These are phyloP conservation scores for Pachymerium ferrugineum DNA, from an alignment of 2,888 invertebrate species.

Conservation along the genomic window DNA sequence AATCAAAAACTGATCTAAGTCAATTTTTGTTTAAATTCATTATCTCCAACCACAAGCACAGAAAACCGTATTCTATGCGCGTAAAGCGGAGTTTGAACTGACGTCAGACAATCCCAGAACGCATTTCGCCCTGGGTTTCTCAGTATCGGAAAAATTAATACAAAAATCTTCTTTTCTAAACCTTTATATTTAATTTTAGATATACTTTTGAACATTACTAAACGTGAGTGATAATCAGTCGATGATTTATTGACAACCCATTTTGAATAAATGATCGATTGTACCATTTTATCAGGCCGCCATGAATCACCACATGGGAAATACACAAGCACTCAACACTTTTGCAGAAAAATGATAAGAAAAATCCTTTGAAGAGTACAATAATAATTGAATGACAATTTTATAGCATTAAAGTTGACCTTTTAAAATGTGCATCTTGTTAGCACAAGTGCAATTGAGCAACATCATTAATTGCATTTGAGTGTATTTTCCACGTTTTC, in stretches of 20 bases:
- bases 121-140: no score
- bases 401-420: not conserved
- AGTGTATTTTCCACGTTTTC: not conserved
- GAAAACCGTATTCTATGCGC: no score
- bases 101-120: no score
- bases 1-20: no score
- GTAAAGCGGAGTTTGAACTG: no score
- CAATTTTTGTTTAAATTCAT: no score
- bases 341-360: slow-evolving; percentile 2
- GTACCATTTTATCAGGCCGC: not conserved
- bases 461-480: slow-evolving; percentile 1
- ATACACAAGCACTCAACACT: not conserved
- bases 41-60: no score
- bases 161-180: no score
- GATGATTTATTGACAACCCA: not conserved
- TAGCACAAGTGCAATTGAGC: not conserved
- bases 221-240: not conserved
- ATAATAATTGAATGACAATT: no score
- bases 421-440: not conserved
- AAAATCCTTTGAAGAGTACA: not conserved
- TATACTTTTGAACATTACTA: no score
- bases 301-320: not conserved
- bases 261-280: slow-evolving; percentile 15
- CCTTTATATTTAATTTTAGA: no score
- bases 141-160: no score